These are phyloP conservation scores for Pampusana beccarii DNA, from an alignment of 2,113 vertebrate species.

Conservation along the genomic window DNA sequence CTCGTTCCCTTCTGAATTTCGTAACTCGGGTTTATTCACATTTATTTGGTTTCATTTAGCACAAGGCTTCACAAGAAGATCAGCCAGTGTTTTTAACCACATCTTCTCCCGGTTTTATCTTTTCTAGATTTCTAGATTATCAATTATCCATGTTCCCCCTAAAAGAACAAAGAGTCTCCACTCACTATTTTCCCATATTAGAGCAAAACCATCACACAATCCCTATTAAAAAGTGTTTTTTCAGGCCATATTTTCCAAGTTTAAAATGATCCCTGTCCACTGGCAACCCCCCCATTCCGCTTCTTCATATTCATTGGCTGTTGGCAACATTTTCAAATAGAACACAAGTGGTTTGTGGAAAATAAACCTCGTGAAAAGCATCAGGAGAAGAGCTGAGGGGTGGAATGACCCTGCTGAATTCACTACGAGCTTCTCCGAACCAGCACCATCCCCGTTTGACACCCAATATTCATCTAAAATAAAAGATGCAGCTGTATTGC, in stretches of 20 bases:
- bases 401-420: background rate
- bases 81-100: background rate
- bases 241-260: background rate
- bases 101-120: background rate
- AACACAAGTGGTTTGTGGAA: background rate
- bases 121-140: background rate
- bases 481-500: background rate
- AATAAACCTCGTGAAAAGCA: background rate
- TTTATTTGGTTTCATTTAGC: background rate
- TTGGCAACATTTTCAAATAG: background rate
- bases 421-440: background rate
- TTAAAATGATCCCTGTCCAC: background rate
- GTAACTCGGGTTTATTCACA: background rate
- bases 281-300: background rate
- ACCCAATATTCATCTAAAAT: background rate
- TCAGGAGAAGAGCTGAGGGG: background rate
- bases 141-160: accelerated
- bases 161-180: background rate
- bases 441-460: background rate
- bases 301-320: background rate
- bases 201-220: background rate
- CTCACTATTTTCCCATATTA: background rate
- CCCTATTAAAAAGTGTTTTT: background rate
- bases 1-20: background rate
- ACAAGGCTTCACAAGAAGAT: background rate